phyloP scores from a whole-genome alignment of 2,888 invertebrate genomes.

The Keiferia lycopersicella region DNA sequence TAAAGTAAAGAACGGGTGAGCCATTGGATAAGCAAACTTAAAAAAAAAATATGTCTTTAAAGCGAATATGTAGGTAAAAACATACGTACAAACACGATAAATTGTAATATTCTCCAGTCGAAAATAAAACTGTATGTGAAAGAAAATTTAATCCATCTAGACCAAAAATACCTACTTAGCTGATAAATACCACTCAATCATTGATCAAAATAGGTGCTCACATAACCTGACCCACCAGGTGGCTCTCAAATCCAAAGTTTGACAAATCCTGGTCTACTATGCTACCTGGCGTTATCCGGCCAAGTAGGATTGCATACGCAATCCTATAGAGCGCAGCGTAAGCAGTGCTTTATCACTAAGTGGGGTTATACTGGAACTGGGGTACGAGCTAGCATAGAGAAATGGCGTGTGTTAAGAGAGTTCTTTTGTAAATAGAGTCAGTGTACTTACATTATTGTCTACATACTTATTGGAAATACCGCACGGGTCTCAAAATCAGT shows the following conservation, averaged over 20 bases:
- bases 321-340: constrained; percentile 39
- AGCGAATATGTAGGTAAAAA: too few relatives aligned
- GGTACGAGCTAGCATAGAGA: neutral
- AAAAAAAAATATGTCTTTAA: too few relatives aligned
- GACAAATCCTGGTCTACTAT: neutral
- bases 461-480: constrained; percentile 1
- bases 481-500: neutral
- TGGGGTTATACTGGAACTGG: constrained; percentile 38
- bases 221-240: too few relatives aligned
- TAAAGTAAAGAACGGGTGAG: too few relatives aligned
- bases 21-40: too few relatives aligned
- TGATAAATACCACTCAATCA: too few relatives aligned
- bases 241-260: neutral
- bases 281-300: constrained; percentile 50
- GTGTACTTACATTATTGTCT: neutral
- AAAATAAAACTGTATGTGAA: too few relatives aligned
- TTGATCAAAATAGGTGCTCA: too few relatives aligned
- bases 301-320: constrained; percentile 42
- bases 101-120: too few relatives aligned
- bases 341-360: constrained; percentile 37
- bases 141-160: too few relatives aligned
- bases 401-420: neutral
- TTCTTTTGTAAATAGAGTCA: constrained; percentile 2
- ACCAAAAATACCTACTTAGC: too few relatives aligned
- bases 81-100: too few relatives aligned